Evolutionary conservation across 64 coral and sea anemone species (phyloP), one percentile per base, ranked within the genome.

Genomic region (Montipora cactus): DNA sequence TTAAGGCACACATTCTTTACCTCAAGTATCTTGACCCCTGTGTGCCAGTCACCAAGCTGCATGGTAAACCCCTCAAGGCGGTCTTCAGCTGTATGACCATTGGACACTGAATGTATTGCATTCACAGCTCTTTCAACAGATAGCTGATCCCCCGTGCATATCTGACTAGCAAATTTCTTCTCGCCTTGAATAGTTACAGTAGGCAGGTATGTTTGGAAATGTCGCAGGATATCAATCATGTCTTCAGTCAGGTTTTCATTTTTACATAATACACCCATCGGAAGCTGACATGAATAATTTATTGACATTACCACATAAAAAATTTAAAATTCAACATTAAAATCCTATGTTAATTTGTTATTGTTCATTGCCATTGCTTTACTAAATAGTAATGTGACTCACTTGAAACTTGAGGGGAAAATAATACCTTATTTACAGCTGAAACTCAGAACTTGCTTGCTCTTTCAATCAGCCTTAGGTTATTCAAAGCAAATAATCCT

Each of bases 121-220:
- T 87, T 87, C 45, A 87, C 84, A 48, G 84, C 84, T 87, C 84
- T 87, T 49, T 87, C 66, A 11, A 87, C 0, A 8, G 84, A 87
- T 70, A 87, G 22, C 84, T 87, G 84, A 68, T 87, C 84, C 69
- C 84, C 84, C 44, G 84, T 85, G 61, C 58, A 8, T 64, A 69
- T 7, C 66, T 85, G 82, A 70, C 53, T 20, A 85, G 58, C 82
- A 85, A 85, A 85, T 85, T 52, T 85, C 58, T 85, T 44, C 45
- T 85, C 82, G 59, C 59, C 59, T 64, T 64, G 59, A 64, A 64
- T 64, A 64, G 82, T 19, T 44, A 87, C 21, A 70, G 44, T 87
- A 67, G 84, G 84, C 2, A 87, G 84, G 16, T 87, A 72, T 87
- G 84, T 87, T 87, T 87, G 84, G 84, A 87, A 87, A 49, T 87